Percentiles rank a stretch among this genome's conserved stretches.
These are phyloP conservation scores for Nemopilema nomurai DNA, from an alignment of 30 jellyfish, hydroid and myxozoan genomes.

Conservation along the genomic window DNA sequence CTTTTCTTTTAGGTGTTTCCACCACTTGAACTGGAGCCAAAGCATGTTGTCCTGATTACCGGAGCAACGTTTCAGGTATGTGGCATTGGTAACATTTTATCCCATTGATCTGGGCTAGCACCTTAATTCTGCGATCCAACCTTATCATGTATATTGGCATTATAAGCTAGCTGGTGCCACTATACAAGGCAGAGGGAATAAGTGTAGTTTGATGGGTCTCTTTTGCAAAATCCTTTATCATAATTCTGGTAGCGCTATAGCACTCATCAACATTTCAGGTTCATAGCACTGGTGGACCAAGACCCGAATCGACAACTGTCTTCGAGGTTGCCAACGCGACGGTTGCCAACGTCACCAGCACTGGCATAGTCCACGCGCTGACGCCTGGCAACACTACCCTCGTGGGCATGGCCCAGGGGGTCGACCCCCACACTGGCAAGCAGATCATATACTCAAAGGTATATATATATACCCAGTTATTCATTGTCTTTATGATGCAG, in stretches of 20 bases:
- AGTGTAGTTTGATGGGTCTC: too few relatives aligned
- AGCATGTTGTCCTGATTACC: slow-evolving; percentile 54
- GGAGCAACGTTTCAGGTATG: slow-evolving; percentile 86
- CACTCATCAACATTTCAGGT: slow-evolving; percentile 28
- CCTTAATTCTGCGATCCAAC: too few relatives aligned
- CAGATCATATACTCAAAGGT: slow-evolving; percentile 80
- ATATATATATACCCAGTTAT: too few relatives aligned
- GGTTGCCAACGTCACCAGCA: slow-evolving; percentile 72
- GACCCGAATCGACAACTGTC: slow-evolving; percentile 87
- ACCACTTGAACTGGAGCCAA: slow-evolving; percentile 81
- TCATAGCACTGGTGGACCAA: slow-evolving; percentile 91
- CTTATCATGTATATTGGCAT: too few relatives aligned
- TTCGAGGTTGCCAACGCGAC: slow-evolving; percentile 65
- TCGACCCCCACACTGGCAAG: slow-evolving; percentile 75
- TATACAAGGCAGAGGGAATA: too few relatives aligned
- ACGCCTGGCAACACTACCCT: slow-evolving; percentile 77
- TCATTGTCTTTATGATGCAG: too few relatives aligned
- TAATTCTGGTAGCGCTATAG: too few relatives aligned
- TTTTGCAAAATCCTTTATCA: not conserved
- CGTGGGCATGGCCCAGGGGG: slow-evolving; percentile 82
- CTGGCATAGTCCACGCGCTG: slow-evolving; percentile 79
- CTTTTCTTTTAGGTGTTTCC: slow-evolving; percentile 69
- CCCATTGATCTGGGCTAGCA: too few relatives aligned
- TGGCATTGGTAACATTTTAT: too few relatives aligned
- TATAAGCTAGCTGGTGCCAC: too few relatives aligned